Base-by-base conservation (phyloP, 1,140 invertebrate genomes). In the Penaeus chinensis region DNA sequence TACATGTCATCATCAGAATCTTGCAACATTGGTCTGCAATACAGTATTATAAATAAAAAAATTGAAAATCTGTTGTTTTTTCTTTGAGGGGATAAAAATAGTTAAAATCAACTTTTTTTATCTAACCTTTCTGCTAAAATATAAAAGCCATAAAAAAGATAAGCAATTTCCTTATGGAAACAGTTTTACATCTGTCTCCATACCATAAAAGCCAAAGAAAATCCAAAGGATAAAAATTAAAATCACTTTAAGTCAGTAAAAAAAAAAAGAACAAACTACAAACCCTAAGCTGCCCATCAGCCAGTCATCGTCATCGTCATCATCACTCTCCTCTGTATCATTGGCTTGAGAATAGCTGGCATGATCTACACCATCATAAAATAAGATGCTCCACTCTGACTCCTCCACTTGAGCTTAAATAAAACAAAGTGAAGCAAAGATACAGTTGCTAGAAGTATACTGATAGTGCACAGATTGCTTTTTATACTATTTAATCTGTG, bases 1-100 rank as follows among this genome's bases (percentile, higher is more conserved):
- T 76, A 20, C 24, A 82, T 83, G 60, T 88, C 88, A 42, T 90
- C 90, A 61, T 90, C 89, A 62, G 87, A 85, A 37, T 89, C 87
- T 76, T 77, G 62, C 54, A 87, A 42, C 61, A 82, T 82, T 77
- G 86, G 86, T 60, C 86, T 87, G 69, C 66, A 66, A 37, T 19
- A 19, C 42, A n/a, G 13, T 24, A 24, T 19, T 11, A 13, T 69
- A 0, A 11, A 13, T 65, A 32, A 32, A 32, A 16, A 7, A 3
- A n/a, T 71, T 69, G 20, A 69, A n/a, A 18, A 54, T 54, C 16
- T 54, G 47, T 5, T 54, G 0, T 2, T 54, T 16, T 54, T 16
- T 13, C 8, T 54, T 54, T 54, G 54, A 54, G 10, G 54, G 16
- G 11, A 42, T 42, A 54, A 54, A 54, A 13, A 54, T 13, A 16